Conservation (phyloP, 1,140 invertebrate genomes). For the Ditylenchus dipsaci region DNA sequence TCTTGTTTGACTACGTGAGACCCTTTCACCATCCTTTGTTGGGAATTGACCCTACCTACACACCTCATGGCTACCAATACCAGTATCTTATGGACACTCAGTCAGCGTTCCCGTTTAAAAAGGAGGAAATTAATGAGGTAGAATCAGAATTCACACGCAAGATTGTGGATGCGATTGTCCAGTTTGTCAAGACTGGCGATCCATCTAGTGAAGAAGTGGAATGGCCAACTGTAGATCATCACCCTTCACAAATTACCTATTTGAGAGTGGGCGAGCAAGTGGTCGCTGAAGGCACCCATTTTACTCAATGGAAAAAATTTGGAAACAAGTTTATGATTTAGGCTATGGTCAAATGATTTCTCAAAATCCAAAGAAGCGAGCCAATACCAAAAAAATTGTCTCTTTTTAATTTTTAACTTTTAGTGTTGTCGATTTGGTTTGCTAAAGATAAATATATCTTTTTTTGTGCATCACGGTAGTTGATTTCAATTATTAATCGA, state of each 20-base stretch:
- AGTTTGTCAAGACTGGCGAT: background rate
- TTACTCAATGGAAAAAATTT: background rate
- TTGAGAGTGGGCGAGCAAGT: background rate
- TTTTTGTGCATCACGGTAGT: no score
- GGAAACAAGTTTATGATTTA: no score
- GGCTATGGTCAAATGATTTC: background rate
- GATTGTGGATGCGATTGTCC: background rate
- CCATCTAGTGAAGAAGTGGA: background rate
- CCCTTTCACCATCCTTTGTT: background rate
- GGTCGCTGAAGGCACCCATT: background rate
- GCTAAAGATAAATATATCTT: no score
- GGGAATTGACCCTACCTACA: background rate
- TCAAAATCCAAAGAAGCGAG: background rate
- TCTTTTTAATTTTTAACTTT: no score
- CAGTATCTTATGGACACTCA: background rate
- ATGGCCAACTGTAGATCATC: background rate
- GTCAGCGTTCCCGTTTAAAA: background rate
- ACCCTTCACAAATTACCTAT: background rate
- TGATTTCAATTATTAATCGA: no score
- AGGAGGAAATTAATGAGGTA: background rate
- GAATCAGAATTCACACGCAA: background rate
- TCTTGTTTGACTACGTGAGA: background rate
- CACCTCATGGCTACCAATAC: background rate
- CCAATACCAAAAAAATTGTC: no score
- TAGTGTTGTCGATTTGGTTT: no score